Evolutionary conservation across 1,140 invertebrate species (phyloP).

Genomic region (Maconellicoccus hirsutus): DNA sequence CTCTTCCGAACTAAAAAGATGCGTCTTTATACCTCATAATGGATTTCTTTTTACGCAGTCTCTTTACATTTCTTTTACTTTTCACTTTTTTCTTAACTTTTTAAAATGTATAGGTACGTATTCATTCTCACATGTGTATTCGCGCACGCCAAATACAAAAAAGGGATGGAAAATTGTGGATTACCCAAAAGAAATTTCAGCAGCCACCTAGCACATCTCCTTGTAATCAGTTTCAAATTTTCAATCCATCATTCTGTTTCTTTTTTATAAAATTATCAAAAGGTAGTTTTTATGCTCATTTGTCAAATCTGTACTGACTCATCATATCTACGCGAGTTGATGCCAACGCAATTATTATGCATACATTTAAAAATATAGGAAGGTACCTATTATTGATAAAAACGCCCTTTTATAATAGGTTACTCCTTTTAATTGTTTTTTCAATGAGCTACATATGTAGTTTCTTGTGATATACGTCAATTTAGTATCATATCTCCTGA

Average conservation of each 20-base stretch:
- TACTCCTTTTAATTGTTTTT: no score
- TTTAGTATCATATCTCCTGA: no score
- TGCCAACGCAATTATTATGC: no score
- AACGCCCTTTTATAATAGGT: no score
- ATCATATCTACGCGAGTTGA: no score
- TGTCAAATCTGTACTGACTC: background rate
- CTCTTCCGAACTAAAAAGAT: slow-evolving; percentile 13
- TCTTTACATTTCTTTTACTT: slow-evolving; percentile 14
- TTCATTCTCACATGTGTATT: background rate
- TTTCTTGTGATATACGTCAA: no score
- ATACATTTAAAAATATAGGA: no score
- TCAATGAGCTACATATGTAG: no score
- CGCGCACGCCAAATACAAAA: no score
- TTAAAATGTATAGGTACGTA: background rate
- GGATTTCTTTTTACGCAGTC: slow-evolving; percentile 20
- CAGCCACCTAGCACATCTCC: background rate
- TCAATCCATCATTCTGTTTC: background rate
- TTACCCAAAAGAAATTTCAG: background rate
- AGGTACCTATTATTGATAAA: no score
- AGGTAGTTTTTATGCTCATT: background rate
- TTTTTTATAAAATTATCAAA: background rate
- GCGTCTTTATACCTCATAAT: slow-evolving; percentile 18
- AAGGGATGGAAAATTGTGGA: no score
- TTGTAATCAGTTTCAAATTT: background rate
- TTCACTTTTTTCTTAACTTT: background rate